Conservation (phyloP, 2,888 invertebrate genomes). For the Beris chalybata region DNA sequence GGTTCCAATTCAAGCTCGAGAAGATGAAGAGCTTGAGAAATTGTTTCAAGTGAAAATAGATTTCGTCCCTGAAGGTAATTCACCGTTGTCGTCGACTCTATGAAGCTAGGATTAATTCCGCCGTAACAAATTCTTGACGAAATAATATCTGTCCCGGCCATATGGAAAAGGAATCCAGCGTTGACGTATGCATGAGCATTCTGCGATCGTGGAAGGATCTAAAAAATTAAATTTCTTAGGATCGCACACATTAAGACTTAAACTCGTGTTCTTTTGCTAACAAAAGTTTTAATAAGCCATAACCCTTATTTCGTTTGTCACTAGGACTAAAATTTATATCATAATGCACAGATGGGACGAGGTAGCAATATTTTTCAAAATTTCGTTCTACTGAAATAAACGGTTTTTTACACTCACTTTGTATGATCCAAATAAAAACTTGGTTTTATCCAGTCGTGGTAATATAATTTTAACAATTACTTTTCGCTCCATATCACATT, state of each 20-base stretch:
- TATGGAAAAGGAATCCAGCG: conserved; percentile 66
- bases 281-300: not conserved
- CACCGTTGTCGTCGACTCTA: conserved; percentile 62
- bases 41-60: conserved; percentile 57
- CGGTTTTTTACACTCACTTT: conserved; percentile 38
- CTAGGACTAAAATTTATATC: not conserved
- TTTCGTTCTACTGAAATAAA: not conserved
- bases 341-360: too few relatives aligned
- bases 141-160: conserved; percentile 50
- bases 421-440: conserved; percentile 56
- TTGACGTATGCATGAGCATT: conserved; percentile 73
- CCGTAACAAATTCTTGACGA: conserved; percentile 63
- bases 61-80: conserved; percentile 53
- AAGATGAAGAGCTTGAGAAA: conserved; percentile 59
- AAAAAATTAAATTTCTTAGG: too few relatives aligned
- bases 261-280: too few relatives aligned
- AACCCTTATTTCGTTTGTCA: not conserved
- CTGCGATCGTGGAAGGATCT: conserved; percentile 69
- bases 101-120: conserved; percentile 59
- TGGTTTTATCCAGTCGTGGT: conserved; percentile 51
- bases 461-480: conserved; percentile 63
- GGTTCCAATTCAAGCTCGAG: conserved; percentile 67
- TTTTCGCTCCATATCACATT: conserved; percentile 64
- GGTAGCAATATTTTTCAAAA: too few relatives aligned
- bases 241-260: too few relatives aligned